Percentiles rank a stretch among this genome's conserved stretches.
Evolutionary conservation across 64 coral and sea anemone species (phyloP).

Genomic region (Stylophora pistillata): DNA sequence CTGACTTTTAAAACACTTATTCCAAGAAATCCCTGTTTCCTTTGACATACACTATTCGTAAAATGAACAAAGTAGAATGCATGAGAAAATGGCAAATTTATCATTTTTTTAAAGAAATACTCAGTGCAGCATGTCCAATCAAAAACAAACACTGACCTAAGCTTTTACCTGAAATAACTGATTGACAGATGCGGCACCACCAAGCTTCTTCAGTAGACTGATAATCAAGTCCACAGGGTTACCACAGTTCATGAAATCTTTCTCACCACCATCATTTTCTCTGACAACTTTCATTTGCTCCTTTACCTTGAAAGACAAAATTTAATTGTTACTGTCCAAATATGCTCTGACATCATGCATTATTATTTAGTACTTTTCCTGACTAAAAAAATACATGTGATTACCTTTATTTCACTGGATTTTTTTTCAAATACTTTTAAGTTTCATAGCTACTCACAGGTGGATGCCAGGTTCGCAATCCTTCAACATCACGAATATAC

Average conservation of each 20-base stretch:
- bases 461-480: conserved; percentile 55
- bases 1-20: conserved; percentile 76
- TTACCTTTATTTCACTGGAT: no score
- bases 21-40: conserved; percentile 70
- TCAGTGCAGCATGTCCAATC: background rate
- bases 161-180: conserved; percentile 74
- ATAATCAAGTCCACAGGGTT: conserved; percentile 69
- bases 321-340: background rate
- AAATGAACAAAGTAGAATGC: background rate
- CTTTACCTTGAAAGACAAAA: conserved; percentile 34
- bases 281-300: conserved; percentile 46
- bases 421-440: background rate
- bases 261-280: background rate
- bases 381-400: no score
- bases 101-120: background rate
- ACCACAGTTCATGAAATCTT: conserved; percentile 57
- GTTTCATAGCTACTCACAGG: conserved; percentile 46
- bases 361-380: no score
- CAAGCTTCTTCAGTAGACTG: conserved; percentile 62
- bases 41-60: conserved; percentile 62
- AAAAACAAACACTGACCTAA: background rate
- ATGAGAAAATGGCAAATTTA: background rate
- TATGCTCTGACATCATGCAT: background rate
- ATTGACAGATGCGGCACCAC: conserved; percentile 70
- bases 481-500: conserved; percentile 72